Percentiles rank a stretch among this genome's conserved stretches.
phyloP scores from a whole-genome alignment of 2,888 invertebrate species.

The Dorcus parallelipipedus region DNA sequence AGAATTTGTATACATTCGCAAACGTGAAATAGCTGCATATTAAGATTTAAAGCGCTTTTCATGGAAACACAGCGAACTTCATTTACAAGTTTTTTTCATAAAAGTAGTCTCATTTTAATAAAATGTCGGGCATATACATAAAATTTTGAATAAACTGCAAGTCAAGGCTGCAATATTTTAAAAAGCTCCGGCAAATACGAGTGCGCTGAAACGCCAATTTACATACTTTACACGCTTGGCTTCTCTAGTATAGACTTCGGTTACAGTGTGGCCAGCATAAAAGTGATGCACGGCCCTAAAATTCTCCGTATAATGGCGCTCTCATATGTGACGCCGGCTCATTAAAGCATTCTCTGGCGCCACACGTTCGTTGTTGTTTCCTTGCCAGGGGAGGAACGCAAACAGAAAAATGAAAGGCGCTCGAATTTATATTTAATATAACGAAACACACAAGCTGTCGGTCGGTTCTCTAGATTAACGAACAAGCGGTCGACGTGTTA shows the following conservation, averaged over 20 bases:
- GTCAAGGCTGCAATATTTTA: constrained; percentile 11
- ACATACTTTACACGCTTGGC: constrained; percentile 43
- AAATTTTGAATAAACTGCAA: constrained; percentile 8
- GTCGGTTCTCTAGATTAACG: too few species aligned
- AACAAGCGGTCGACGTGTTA: too few species aligned
- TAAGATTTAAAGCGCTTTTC: neutral
- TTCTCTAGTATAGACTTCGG: constrained; percentile 39
- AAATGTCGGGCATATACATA: constrained; percentile 3
- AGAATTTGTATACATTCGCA: neutral
- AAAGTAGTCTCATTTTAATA: constrained; percentile 3
- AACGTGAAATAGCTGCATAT: neutral
- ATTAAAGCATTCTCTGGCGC: constrained; percentile 24
- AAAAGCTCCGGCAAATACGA: constrained; percentile 17
- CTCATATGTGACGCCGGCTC: constrained; percentile 34
- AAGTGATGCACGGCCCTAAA: constrained; percentile 41
- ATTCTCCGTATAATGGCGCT: constrained; percentile 36
- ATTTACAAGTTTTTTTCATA: constrained; percentile 8
- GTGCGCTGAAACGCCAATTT: constrained; percentile 39
- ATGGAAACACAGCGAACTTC: constrained; percentile 2
- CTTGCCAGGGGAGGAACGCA: constrained; percentile 2
- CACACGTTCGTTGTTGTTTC: constrained; percentile 1
- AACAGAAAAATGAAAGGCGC: constrained; percentile 1
- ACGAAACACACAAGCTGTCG: too few species aligned
- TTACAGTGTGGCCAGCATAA: constrained; percentile 41
- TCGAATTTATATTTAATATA: too few species aligned